Conservation (phyloP, 2,113 vertebrate species). For the Promerops cafer region DNA sequence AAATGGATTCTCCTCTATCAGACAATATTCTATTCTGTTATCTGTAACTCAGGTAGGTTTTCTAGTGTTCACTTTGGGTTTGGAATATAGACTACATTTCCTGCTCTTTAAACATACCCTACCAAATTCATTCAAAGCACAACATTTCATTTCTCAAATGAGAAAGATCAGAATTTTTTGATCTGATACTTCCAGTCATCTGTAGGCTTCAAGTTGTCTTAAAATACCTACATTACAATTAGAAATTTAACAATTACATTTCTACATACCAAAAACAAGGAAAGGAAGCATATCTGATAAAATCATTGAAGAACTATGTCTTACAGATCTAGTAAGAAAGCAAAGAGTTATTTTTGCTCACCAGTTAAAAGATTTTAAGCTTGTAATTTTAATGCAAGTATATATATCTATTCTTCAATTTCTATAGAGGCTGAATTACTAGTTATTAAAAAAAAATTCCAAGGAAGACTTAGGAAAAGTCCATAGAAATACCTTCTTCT, state of each 20-base stretch:
- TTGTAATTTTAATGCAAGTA: not conserved
- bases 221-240: not conserved
- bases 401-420: not conserved
- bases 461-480: conserved; percentile 34
- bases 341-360: not conserved
- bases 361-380: not conserved
- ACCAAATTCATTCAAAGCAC: not conserved
- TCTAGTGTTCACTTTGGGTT: not conserved
- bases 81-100: not conserved
- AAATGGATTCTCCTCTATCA: not conserved
- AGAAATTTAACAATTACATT: not conserved
- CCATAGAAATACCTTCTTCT: conserved; percentile 86
- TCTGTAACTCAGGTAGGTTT: not conserved
- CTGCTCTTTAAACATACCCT: not conserved
- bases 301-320: not conserved
- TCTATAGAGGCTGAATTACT: not conserved
- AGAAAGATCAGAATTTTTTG: not conserved
- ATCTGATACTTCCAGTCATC: not conserved
- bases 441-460: not conserved
- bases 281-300: not conserved
- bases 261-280: not conserved
- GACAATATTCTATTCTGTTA: not conserved
- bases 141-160: not conserved
- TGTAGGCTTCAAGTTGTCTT: not conserved
- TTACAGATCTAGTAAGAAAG: not conserved